Evolutionary conservation across 1,140 invertebrate species (phyloP), one percentile per base, ranked within the genome.

Genomic region (Tenebrio molitor): DNA sequence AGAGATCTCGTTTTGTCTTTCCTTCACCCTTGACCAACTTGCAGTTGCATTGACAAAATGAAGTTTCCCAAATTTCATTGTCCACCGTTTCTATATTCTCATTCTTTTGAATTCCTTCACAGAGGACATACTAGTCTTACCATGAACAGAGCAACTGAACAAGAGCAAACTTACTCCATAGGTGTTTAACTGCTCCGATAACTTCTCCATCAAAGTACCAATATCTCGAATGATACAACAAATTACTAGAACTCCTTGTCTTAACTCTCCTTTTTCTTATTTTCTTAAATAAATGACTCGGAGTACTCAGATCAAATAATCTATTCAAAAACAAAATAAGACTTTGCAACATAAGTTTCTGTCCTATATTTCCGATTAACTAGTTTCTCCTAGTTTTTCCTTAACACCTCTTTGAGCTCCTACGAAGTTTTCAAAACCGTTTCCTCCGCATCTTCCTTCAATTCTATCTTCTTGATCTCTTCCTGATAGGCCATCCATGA

Each of bases 381-480:
- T 15, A 58, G 15, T 23, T 58, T 23, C 6, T 58, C 29, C 10
- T 58, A 21, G 19, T 58, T 25, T 23, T 29, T 58, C 23, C 12
- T 29, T 23, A 58, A 29, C 23, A 58, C 12, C 12, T 58, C 50
- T 64, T 73, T 73, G 17, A 73, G 76, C 46, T 79, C 78, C 34
- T 74, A 73, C 1, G 78, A 50, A 1, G 74, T 78, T 4, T 65
- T 69, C 34, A 67, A 69, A 1, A 78, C 79, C 12, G 77, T 74
- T 72, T 73, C 77, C 62, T 79, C 74, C 0, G 78, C 77, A 41
- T 77, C 72, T 16, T 76, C 64, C 36, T 50, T 75, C 5, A 77
- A 25, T 8, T 64, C 65, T 15, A 76, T 75, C 10, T 72, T 79
- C 16, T 79, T 79, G 62, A 69, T 78, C n/a, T n/a, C n/a, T n/a